phyloP scores from a whole-genome alignment of 2,113 vertebrate genomes.

The Malurus melanocephalus region DNA sequence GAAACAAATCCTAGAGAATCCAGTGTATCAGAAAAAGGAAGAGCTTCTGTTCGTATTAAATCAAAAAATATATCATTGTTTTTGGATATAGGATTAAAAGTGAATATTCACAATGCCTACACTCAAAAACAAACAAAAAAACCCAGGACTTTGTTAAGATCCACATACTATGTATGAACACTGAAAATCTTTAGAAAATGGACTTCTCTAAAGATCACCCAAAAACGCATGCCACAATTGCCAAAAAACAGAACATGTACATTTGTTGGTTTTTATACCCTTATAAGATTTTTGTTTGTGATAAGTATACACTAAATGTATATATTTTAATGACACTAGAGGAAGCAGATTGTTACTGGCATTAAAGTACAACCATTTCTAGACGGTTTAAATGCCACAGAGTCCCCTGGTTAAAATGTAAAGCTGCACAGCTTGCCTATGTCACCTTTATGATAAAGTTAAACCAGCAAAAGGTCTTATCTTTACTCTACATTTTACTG shows the following conservation, averaged over 20 bases:
- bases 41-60: constrained; percentile 54
- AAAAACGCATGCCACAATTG: constrained; percentile 78
- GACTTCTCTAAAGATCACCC: constrained; percentile 72
- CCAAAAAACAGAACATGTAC: constrained; percentile 78
- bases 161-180: constrained; percentile 80
- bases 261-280: constrained; percentile 71
- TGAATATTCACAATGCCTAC: constrained; percentile 79
- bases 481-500: constrained; percentile 84
- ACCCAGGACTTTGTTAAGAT: constrained; percentile 72
- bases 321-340: constrained; percentile 86
- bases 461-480: constrained; percentile 79
- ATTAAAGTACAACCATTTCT: constrained; percentile 95
- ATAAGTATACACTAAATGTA: constrained; percentile 84
- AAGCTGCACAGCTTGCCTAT: constrained; percentile 97
- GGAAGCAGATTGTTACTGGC: constrained; percentile 95
- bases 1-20: constrained; percentile 77
- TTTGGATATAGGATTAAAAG: constrained; percentile 74
- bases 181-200: constrained; percentile 74
- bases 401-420: constrained; percentile 98
- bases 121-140: constrained; percentile 66
- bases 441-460: constrained; percentile 83
- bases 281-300: constrained; percentile 80
- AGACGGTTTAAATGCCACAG: constrained; percentile 99
- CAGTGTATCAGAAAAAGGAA: constrained; percentile 80
- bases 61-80: constrained; percentile 66